Conservation (phyloP, 2,888 invertebrate species). For the Tridacna gigas region DNA sequence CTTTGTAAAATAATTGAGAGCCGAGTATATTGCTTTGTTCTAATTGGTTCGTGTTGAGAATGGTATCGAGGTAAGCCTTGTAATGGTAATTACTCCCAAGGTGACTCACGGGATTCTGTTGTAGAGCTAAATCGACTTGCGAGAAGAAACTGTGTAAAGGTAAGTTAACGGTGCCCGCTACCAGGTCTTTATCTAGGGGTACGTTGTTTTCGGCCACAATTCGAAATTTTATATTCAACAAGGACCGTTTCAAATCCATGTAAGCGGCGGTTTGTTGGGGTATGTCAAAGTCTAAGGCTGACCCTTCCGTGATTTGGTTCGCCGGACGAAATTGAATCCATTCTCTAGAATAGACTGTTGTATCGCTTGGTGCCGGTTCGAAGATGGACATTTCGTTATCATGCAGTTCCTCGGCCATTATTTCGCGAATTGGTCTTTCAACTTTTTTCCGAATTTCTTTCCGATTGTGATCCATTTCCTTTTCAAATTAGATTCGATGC, state of each 20-base stretch:
- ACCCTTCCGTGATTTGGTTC: constrained; percentile 1
- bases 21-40: neutral
- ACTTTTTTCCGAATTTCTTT: neutral
- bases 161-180: neutral
- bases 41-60: constrained; percentile 35
- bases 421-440: neutral
- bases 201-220: neutral
- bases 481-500: no score
- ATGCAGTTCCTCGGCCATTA: neutral
- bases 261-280: constrained; percentile 9
- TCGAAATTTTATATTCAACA: neutral
- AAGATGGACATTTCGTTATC: neutral
- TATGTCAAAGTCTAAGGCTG: constrained; percentile 13
- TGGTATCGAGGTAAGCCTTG: constrained; percentile 61
- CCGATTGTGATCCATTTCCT: neutral
- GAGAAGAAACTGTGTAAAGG: constrained; percentile 8
- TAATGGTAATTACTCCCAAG: constrained; percentile 51
- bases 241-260: constrained; percentile 1
- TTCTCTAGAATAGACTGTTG: neutral
- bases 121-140: constrained; percentile 2
- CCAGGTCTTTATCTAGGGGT: neutral
- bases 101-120: constrained; percentile 26
- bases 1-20: constrained; percentile 49
- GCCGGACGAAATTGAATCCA: constrained; percentile 14
- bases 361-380: neutral